phyloP scores from a whole-genome alignment of 1,140 invertebrate species.

The Epicauta chinensis region DNA sequence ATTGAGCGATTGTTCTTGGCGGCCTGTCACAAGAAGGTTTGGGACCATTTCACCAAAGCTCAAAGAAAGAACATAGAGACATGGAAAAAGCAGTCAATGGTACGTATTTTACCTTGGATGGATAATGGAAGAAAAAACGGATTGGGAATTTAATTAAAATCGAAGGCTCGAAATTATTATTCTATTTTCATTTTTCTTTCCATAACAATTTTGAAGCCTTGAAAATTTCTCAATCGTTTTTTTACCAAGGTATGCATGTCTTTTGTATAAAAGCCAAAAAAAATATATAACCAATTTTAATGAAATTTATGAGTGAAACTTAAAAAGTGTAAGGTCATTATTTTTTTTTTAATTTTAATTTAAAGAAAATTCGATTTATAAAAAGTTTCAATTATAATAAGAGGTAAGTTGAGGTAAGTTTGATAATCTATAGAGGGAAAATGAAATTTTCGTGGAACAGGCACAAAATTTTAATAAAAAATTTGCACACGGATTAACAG shows the following conservation, averaged over 20 bases:
- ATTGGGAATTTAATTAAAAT: too few species aligned
- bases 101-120: constrained; percentile 57
- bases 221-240: constrained; percentile 1
- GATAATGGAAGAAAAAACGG: too few species aligned
- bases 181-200: background rate
- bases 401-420: constrained; percentile 15
- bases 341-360: too few species aligned
- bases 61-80: constrained; percentile 97
- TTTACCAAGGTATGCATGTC: constrained; percentile 14
- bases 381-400: background rate
- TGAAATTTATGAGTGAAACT: too few species aligned
- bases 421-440: background rate
- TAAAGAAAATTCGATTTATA: background rate
- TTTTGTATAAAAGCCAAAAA: too few species aligned
- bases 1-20: constrained; percentile 93
- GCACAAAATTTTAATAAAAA: too few species aligned
- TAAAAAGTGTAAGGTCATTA: too few species aligned
- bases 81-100: constrained; percentile 95
- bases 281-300: too few species aligned
- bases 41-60: constrained; percentile 98
- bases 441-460: too few species aligned
- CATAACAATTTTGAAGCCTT: background rate
- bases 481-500: too few species aligned
- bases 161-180: constrained; percentile 1
- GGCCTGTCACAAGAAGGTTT: constrained; percentile 94